phyloP scores from a whole-genome alignment of 1,140 invertebrate species.

The Drosophila punjabiensis region DNA sequence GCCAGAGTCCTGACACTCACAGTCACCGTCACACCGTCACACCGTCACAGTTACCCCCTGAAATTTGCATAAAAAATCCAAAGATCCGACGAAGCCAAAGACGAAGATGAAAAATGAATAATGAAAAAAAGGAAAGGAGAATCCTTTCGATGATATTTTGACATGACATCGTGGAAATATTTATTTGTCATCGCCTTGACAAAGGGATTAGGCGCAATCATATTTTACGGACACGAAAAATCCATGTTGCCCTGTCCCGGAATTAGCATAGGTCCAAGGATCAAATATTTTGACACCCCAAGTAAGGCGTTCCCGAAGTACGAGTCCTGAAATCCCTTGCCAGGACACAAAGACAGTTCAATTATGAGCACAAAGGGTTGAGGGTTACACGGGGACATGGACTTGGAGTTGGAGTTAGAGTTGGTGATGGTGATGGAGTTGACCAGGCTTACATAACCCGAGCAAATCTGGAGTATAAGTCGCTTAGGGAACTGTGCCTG shows the following conservation, averaged over 20 bases:
- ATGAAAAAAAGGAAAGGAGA: slow-evolving; percentile 26
- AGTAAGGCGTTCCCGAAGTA: too few species aligned
- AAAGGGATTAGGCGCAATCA: slow-evolving; percentile 60
- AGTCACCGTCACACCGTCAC: slow-evolving; percentile 1
- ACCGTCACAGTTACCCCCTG: slow-evolving; percentile 19
- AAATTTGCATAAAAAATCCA: slow-evolving; percentile 73
- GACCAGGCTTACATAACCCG: slow-evolving; percentile 52
- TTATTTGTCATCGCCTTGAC: slow-evolving; percentile 66
- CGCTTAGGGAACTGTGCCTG: slow-evolving; percentile 25
- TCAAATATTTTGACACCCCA: slow-evolving; percentile 70
- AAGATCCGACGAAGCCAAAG: slow-evolving; percentile 6
- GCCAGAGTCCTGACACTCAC: slow-evolving; percentile 12
- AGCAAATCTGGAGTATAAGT: slow-evolving; percentile 65
- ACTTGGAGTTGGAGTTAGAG: slow-evolving; percentile 13
- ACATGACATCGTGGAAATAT: slow-evolving; percentile 77
- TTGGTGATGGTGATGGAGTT: too few species aligned
- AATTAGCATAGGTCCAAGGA: slow-evolving; percentile 56
- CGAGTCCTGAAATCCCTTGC: not conserved
- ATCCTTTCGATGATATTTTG: slow-evolving; percentile 62
- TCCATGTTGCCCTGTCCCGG: slow-evolving; percentile 32
- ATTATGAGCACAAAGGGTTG: slow-evolving; percentile 55
- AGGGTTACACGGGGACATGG: slow-evolving; percentile 18
- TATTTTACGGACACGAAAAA: slow-evolving; percentile 65
- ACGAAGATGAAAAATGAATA: slow-evolving; percentile 23
- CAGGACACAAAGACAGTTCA: slow-evolving; percentile 61